phyloP scores from a whole-genome alignment of 2,888 invertebrate species.

The Eurois occulta region DNA sequence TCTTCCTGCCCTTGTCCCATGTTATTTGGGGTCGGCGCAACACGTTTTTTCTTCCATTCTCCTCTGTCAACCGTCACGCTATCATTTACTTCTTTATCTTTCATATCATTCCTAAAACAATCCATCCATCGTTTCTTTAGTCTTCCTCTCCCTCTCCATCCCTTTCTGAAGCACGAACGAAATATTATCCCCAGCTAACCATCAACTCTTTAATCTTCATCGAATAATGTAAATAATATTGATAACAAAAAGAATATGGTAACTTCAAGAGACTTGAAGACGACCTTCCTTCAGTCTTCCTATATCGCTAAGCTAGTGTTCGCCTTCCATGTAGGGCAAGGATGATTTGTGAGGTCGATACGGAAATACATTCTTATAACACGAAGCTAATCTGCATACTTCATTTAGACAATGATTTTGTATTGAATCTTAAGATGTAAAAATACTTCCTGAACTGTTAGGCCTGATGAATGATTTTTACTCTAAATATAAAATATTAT shows the following conservation, averaged over 20 bases:
- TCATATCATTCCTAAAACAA: too few species aligned
- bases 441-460: background rate
- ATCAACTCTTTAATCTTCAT: slow-evolving; percentile 9
- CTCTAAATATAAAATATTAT: background rate
- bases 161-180: background rate
- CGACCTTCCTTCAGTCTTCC: slow-evolving; percentile 69
- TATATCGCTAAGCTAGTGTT: slow-evolving; percentile 69
- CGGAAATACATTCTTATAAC: slow-evolving; percentile 64
- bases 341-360: slow-evolving; percentile 73
- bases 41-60: too few species aligned
- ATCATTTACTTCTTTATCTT: too few species aligned
- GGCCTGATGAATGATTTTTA: slow-evolving; percentile 10
- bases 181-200: background rate
- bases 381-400: slow-evolving; percentile 53
- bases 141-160: too few species aligned
- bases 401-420: slow-evolving; percentile 39
- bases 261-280: slow-evolving; percentile 41
- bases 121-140: too few species aligned
- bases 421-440: background rate
- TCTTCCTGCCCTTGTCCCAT: too few species aligned
- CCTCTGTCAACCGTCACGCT: too few species aligned
- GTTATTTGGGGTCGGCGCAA: too few species aligned
- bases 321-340: slow-evolving; percentile 76
- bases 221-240: slow-evolving; percentile 11
- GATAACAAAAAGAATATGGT: background rate